These are phyloP conservation scores for Dendrolimus punctatus DNA, from an alignment of 1,140 invertebrate genomes.

Conservation along the genomic window DNA sequence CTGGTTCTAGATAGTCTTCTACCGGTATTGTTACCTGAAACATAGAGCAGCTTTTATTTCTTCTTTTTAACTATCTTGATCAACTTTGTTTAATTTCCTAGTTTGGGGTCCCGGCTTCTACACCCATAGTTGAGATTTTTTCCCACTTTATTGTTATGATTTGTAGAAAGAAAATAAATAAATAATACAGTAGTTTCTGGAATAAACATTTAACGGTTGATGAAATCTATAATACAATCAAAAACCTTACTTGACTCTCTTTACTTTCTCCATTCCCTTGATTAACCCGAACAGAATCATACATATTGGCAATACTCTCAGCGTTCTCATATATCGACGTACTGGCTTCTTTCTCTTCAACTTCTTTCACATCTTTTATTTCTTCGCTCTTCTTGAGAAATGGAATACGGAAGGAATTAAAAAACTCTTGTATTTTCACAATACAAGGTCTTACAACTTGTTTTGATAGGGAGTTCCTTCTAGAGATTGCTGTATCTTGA, in stretches of 20 bases:
- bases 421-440: conserved; percentile 54
- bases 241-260: conserved; percentile 23
- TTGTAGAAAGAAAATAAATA: no score
- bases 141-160: no score
- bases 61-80: no score
- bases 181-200: no score
- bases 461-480: conserved; percentile 7
- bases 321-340: conserved; percentile 49
- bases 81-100: no score
- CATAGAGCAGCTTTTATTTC: no score
- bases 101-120: no score
- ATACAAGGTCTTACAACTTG: conserved; percentile 35
- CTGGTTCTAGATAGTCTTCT: conserved; percentile 57
- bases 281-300: conserved; percentile 45
- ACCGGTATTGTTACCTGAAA: conserved; percentile 35
- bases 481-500: conserved; percentile 11
- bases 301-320: conserved; percentile 41
- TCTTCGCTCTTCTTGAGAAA: conserved; percentile 44
- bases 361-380: conserved; percentile 12
- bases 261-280: conserved; percentile 21
- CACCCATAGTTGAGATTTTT: no score
- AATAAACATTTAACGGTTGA: no score
- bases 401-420: conserved; percentile 50
- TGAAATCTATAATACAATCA: no score
- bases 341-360: conserved; percentile 19